Evolutionary conservation across 2,797 vertebrate genomes (phyloP), one percentile per base, ranked within the genome.

Genomic region (Gouania willdenowi): DNA sequence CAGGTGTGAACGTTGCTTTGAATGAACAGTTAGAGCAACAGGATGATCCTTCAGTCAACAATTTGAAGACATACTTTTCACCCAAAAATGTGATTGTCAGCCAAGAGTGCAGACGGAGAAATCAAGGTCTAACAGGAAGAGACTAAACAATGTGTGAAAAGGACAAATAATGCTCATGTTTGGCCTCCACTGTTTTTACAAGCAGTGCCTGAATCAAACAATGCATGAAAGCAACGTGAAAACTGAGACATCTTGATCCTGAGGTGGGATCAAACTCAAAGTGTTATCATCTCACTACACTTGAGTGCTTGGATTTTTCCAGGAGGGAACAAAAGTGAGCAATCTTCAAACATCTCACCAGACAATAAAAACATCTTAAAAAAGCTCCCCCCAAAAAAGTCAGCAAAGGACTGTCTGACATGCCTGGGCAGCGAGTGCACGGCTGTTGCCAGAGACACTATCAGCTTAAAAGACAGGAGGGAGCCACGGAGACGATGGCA

Each of bases 361-460:
- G 68, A 46, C 43, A 57, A 70, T 67, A 37, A 63, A 67, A 78
- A 73, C 66, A 79, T 66, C 60, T 67, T 34, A 24, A 56, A 44
- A 65, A 41, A n/a, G 10, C n/a, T n/a, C n/a, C n/a, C n/a, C 40
- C 42, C 35, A 13, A 44, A n/a, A 59, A 66, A 47, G 42, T 35
- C 19, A 32, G 27, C 39, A 58, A 40, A 46, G 42, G 7, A 4
- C 12, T 8, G 13, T 26, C 6, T 6, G 52, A 83, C 86, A 65
- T 65, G 82, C 62, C 68, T 26, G 57, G 83, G 55, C 84, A 83
- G 47, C 51, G 69, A 12, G 24, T 16, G 40, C 38, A 18, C 62
- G 40, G 52, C 42, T 61, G 62, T 18, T 77, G 47, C 71, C 71
- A 75, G 71, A 83, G 61, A 77, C 71, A 35, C 46, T 79, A 83